phyloP scores from a whole-genome alignment of 2,888 invertebrate genomes.

The Diarsia rubi region DNA sequence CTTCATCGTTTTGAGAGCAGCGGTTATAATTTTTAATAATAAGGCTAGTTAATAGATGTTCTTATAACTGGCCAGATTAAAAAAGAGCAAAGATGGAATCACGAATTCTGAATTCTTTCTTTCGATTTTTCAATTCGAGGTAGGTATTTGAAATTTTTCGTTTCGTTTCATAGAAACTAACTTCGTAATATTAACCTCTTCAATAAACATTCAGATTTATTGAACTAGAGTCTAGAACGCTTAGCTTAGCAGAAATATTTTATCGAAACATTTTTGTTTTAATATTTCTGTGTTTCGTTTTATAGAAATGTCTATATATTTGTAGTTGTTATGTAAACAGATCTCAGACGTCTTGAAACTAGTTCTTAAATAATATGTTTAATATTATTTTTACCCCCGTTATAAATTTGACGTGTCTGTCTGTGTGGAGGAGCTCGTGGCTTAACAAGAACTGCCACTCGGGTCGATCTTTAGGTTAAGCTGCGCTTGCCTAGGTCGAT shows the following conservation, averaged over 20 bases:
- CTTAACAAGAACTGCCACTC: too few relatives aligned
- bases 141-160: conserved; percentile 15
- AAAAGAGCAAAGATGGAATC: not conserved
- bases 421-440: too few relatives aligned
- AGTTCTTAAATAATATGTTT: not conserved
- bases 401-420: too few relatives aligned
- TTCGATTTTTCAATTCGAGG: not conserved
- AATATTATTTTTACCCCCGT: too few relatives aligned
- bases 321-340: not conserved
- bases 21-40: too few relatives aligned
- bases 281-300: not conserved
- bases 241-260: conserved; percentile 1
- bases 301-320: not conserved
- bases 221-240: conserved; percentile 10
- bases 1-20: too few relatives aligned
- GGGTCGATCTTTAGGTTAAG: too few relatives aligned
- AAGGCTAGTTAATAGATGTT: not conserved
- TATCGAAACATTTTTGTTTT: conserved; percentile 1
- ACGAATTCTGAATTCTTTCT: not conserved
- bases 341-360: not conserved
- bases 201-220: conserved; percentile 30
- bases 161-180: conserved; percentile 19
- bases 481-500: too few relatives aligned
- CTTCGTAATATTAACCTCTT: conserved; percentile 16
- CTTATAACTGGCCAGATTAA: not conserved